Percentiles rank a stretch among this genome's conserved stretches.
Evolutionary conservation across 2,888 invertebrate species (phyloP).

Genomic region (Ornithoptera priamus): DNA sequence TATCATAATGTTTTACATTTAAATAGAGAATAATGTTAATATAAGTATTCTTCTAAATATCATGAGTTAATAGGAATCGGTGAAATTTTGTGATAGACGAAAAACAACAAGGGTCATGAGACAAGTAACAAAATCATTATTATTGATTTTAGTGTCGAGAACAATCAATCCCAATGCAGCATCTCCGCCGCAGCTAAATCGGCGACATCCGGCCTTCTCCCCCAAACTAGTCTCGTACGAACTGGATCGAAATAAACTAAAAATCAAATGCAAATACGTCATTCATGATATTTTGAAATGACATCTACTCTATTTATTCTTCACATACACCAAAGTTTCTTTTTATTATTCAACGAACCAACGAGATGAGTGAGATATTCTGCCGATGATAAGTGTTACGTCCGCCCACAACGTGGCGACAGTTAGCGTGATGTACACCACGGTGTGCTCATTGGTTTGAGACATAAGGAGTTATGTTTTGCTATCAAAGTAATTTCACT

Average conservation of each 20-base stretch:
- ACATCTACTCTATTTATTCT: neutral
- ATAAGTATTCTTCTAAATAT: neutral
- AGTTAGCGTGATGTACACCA: no score
- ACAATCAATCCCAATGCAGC: conserved; percentile 65
- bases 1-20: no score
- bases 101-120: conserved; percentile 41
- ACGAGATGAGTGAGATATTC: no score
- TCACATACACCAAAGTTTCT: neutral
- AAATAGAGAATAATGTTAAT: no score
- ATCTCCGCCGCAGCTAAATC: conserved; percentile 64
- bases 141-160: conserved; percentile 74
- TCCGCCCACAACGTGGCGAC: no score
- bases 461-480: no score
- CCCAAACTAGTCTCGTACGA: conserved; percentile 44
- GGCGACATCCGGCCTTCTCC: conserved; percentile 67
- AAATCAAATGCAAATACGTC: conserved; percentile 1
- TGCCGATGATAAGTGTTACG: no score
- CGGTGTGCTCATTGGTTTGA: no score
- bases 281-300: neutral
- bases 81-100: neutral
- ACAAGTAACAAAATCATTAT: conserved; percentile 67
- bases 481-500: no score
- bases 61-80: neutral
- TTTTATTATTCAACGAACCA: no score
- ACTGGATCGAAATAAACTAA: conserved; percentile 34